Conservation (phyloP, 2,888 invertebrate species). For the Operophtera brumata region DNA sequence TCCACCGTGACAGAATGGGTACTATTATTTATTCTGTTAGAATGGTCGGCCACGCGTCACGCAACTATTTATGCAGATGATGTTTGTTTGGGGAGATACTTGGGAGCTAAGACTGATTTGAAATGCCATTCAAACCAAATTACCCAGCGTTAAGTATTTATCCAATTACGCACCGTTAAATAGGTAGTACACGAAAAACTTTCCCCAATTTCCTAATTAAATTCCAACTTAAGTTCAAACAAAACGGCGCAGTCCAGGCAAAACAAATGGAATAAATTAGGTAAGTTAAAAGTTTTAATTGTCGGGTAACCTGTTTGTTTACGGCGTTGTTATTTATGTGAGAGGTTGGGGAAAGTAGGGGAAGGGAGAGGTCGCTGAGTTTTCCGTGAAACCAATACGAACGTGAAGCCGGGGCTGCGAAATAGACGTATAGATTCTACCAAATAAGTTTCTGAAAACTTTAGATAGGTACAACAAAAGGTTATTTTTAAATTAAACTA, state of each 20-base stretch:
- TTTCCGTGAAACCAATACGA: slow-evolving; percentile 24
- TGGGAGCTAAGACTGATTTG: too few relatives aligned
- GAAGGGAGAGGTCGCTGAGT: slow-evolving; percentile 1
- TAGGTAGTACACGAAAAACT: not conserved
- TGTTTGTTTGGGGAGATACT: too few relatives aligned
- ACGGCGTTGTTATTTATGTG: slow-evolving; percentile 27
- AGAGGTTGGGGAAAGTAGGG: not conserved
- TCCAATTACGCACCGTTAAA: too few relatives aligned
- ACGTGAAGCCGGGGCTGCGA: slow-evolving; percentile 10
- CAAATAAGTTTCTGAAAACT: too few relatives aligned
- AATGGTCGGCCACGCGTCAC: too few relatives aligned
- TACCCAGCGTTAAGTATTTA: too few relatives aligned
- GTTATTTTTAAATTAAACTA: too few relatives aligned
- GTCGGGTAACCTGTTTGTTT: slow-evolving; percentile 26
- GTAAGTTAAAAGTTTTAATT: slow-evolving; percentile 31
- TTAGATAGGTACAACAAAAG: too few relatives aligned
- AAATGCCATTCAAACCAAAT: not conserved
- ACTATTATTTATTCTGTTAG: not conserved
- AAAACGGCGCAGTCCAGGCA: slow-evolving; percentile 7
- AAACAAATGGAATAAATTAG: slow-evolving; percentile 25
- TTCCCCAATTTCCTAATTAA: slow-evolving; percentile 13
- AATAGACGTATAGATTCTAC: not conserved
- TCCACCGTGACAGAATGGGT: not conserved
- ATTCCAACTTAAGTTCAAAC: slow-evolving; percentile 13
- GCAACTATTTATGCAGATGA: not conserved